phyloP scores from a whole-genome alignment of 2,888 invertebrate genomes.

The Mesorhabditis belari region DNA sequence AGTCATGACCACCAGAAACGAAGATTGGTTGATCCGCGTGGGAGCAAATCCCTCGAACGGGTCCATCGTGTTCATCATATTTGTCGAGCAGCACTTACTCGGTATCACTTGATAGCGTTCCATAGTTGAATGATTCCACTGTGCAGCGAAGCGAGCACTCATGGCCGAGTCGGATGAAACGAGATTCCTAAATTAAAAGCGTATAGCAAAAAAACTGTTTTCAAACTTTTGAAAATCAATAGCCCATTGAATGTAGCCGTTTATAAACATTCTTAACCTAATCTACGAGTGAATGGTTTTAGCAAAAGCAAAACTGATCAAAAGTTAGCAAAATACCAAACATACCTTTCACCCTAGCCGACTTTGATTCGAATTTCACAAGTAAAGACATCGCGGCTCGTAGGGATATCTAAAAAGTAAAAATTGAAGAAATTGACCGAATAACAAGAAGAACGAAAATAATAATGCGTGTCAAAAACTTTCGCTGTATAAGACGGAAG shows the following conservation, averaged over 20 bases:
- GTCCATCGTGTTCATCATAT: constrained; percentile 98
- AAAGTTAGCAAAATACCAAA: constrained; percentile 1
- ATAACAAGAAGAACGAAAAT: background rate
- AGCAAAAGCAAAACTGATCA: background rate
- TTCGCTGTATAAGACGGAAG: background rate
- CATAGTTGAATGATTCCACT: constrained; percentile 96
- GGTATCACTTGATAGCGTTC: no score
- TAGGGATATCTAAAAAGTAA: background rate
- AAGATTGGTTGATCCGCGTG: constrained; percentile 96
- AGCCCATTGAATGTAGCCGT: no score
- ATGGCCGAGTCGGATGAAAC: constrained; percentile 94
- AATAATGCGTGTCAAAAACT: background rate
- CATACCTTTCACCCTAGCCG: constrained; percentile 83
- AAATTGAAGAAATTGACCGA: background rate
- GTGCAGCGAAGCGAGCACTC: constrained; percentile 87
- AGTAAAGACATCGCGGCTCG: constrained; percentile 66
- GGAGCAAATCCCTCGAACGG: constrained; percentile 94
- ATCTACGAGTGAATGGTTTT: background rate
- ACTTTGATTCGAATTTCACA: constrained; percentile 97
- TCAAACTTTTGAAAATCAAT: no score
- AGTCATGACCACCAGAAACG: constrained; percentile 98
- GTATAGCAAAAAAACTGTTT: background rate
- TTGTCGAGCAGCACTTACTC: constrained; percentile 98
- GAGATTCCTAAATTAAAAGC: constrained; percentile 65
- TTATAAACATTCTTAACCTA: no score